These are phyloP conservation scores for Pollicipes pollicipes DNA, from an alignment of 1,140 invertebrate species.

Conservation along the genomic window DNA sequence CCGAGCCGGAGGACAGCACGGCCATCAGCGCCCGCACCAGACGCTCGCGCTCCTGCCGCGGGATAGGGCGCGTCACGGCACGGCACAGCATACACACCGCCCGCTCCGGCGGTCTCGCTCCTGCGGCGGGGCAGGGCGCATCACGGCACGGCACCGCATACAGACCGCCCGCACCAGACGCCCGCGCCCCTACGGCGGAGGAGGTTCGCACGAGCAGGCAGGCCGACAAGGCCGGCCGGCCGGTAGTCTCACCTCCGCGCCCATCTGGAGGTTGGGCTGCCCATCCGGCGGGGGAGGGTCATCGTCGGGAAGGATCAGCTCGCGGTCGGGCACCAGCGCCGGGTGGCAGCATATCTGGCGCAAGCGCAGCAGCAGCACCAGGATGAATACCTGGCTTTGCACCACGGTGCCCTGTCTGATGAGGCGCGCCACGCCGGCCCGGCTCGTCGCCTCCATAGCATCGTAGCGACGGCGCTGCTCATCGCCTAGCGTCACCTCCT, in stretches of 20 bases:
- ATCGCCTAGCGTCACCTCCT: background rate
- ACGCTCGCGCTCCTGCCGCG: background rate
- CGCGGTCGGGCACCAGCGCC: constrained; percentile 30
- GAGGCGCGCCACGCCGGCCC: background rate
- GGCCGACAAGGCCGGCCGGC: too few relatives aligned
- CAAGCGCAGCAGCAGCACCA: constrained; percentile 61
- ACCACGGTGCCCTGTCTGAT: background rate
- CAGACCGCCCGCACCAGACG: background rate
- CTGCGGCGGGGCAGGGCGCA: background rate
- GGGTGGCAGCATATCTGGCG: constrained; percentile 79
- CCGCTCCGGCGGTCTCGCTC: background rate
- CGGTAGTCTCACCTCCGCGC: too few relatives aligned
- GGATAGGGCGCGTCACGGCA: too few relatives aligned
- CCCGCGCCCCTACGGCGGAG: background rate
- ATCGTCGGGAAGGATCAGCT: background rate
- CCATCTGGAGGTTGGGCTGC: too few relatives aligned
- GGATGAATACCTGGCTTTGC: constrained; percentile 25
- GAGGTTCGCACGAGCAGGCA: too few relatives aligned
- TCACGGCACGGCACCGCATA: too few relatives aligned
- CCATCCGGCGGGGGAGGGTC: too few relatives aligned
- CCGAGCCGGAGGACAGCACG: background rate
- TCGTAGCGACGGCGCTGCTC: background rate
- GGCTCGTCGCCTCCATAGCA: background rate
- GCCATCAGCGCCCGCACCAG: background rate
- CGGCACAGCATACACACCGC: background rate